Evolutionary conservation across 2,888 invertebrate species (phyloP), one percentile per base, ranked within the genome.

Genomic region (Drosophila neonasuta): DNA sequence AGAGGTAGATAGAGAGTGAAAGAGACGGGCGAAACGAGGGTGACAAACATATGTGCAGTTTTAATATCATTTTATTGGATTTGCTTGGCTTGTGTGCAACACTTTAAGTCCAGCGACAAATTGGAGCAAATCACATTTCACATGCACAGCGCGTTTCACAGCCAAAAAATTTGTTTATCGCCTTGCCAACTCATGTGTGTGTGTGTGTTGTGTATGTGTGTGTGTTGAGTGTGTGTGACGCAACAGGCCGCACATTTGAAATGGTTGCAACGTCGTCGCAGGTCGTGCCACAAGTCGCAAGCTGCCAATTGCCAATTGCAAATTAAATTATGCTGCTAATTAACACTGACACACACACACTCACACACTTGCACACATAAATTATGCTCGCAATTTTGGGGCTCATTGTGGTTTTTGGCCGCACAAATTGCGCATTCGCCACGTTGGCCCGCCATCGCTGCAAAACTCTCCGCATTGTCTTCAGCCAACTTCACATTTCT

Each of bases 311-410:
- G 60, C 49, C 72, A 80, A 86, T 80, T 75, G 59, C 63, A 84
- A 82, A 82, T 82, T 74, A 82, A 82, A 86, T 82, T 82, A 82
- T 74, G 87, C 74, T 68, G 87, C 87, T 86, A 82, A 82, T 82
- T 82, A 82, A 74, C 74, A 64, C 55, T 60, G 78, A 55, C 60
- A 57, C 44, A 46, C 36, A n/a, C 49, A 10, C 49, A 46, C 36
- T 10, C 49, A 9, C 49, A 15, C 42, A 20, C 44, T 34, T 48
- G 49, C 52, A 41, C 64, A 68, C 85, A 81, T 86, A 84, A 86
- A 81, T 86, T 82, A 86, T 70, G 82, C 60, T 81, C 79, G 71
- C 82, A 86, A 86, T 86, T 84, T 84, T 68, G 79, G 79, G 63
- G 68, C 77, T 78, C 81, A 81, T 81, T 81, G 81, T 86, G 81